A percentile compares a stretch with the other conserved stretches of the same genome.
Conservation (phyloP, 2,113 vertebrate species). For the Ceratotherium simum region DNA sequence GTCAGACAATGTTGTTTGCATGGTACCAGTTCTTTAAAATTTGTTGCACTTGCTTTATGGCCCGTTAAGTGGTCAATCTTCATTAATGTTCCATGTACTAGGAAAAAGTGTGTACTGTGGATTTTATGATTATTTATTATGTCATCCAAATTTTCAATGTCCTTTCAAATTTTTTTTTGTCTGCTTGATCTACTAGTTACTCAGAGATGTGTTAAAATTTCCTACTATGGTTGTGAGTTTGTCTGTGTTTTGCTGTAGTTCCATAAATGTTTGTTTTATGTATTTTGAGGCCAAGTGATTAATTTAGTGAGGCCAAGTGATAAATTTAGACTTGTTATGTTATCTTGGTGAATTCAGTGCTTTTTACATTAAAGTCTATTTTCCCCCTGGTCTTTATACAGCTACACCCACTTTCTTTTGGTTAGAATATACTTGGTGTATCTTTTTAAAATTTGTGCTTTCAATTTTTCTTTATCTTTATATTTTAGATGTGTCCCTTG, state of each 20-base stretch:
- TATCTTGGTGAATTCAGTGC: constrained; percentile 17
- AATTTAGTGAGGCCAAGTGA: background rate
- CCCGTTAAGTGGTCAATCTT: background rate
- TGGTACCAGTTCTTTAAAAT: background rate
- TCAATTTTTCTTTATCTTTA: background rate
- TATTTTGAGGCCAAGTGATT: background rate
- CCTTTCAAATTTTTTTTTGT: background rate
- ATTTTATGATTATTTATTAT: background rate
- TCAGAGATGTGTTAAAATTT: background rate
- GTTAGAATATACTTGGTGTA: background rate
- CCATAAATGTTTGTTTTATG: background rate
- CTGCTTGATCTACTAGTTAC: background rate
- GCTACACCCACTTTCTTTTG: background rate
- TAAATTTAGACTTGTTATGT: background rate
- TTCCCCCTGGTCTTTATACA: background rate
- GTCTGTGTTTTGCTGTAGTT: background rate
- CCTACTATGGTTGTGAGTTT: background rate
- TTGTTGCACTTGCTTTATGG: background rate
- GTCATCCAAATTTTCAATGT: background rate
- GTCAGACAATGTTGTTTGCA: background rate
- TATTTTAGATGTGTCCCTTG: background rate
- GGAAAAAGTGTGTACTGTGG: background rate
- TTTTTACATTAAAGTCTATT: background rate
- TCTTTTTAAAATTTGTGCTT: background rate
- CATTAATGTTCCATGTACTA: background rate